A percentile compares a stretch with the other conserved stretches of the same genome.
phyloP scores from a whole-genome alignment of 2,797 vertebrate genomes.

The Gymnothorax reevesii region DNA sequence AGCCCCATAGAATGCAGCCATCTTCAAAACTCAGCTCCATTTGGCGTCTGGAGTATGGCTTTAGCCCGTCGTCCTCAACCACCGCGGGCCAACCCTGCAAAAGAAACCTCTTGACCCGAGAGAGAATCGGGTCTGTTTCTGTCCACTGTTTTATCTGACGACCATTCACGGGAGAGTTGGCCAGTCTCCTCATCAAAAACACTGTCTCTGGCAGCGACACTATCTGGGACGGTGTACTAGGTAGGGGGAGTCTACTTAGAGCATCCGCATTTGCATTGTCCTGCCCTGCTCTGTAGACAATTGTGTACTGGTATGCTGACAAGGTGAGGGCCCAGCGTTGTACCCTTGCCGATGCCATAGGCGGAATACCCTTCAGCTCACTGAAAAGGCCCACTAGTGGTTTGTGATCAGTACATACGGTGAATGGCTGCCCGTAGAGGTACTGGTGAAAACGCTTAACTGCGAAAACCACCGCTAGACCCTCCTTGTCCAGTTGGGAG shows the following conservation, averaged over 20 bases:
- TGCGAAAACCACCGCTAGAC: too few relatives aligned
- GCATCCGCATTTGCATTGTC: too few relatives aligned
- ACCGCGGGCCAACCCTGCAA: background rate
- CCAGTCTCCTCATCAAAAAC: background rate
- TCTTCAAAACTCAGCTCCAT: background rate
- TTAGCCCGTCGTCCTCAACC: too few relatives aligned
- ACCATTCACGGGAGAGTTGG: background rate
- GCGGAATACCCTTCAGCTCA: conserved; percentile 4
- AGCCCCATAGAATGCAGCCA: conserved; percentile 8
- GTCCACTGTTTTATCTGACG: too few relatives aligned
- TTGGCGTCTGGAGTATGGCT: too few relatives aligned
- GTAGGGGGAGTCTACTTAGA: conserved; percentile 19
- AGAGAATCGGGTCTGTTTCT: too few relatives aligned
- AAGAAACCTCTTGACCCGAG: background rate
- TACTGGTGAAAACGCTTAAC: too few relatives aligned
- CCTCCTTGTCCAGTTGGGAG: too few relatives aligned
- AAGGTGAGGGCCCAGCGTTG: conserved; percentile 35
- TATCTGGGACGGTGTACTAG: background rate
- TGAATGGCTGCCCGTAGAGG: too few relatives aligned
- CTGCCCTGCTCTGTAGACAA: conserved; percentile 27
- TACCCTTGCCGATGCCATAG: conserved; percentile 27
- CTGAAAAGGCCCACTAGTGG: conserved; percentile 36
- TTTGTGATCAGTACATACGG: too few relatives aligned
- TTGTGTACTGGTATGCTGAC: conserved; percentile 36
- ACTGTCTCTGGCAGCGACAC: background rate